Conservation (phyloP, 2,888 invertebrate genomes). For the Drosophila pegasa region DNA sequence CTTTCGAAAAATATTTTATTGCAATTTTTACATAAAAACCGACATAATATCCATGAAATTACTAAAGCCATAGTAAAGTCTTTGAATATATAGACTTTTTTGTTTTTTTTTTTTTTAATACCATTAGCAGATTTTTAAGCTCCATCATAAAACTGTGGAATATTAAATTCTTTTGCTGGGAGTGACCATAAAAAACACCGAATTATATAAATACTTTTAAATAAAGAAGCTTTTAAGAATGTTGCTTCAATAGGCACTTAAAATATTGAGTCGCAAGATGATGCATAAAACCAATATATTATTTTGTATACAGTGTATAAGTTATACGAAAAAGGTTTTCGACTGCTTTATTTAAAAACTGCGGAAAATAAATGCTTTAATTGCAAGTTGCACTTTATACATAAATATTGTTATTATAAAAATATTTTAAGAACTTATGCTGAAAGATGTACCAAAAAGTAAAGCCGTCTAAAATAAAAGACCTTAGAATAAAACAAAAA, state of each 20-base stretch:
- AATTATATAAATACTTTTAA: background rate
- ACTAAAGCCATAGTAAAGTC: background rate
- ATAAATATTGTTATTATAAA: constrained; percentile 21
- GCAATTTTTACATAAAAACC: background rate
- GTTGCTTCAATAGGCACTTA: background rate
- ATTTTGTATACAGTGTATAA: constrained; percentile 35
- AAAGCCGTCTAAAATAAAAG: constrained; percentile 45
- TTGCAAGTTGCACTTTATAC: constrained; percentile 45
- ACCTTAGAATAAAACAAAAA: constrained; percentile 59
- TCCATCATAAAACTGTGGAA: background rate
- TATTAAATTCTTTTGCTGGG: background rate
- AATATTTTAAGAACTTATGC: constrained; percentile 61
- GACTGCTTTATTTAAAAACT: constrained; percentile 79
- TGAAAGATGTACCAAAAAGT: constrained; percentile 58
- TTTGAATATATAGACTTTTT: background rate
- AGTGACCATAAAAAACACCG: background rate
- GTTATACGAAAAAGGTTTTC: constrained; percentile 41
- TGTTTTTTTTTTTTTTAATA: no score
- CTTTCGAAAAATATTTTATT: background rate
- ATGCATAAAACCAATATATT: background rate
- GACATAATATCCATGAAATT: background rate
- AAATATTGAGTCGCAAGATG: background rate
- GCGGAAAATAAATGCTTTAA: constrained; percentile 50
- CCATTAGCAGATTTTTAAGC: no score
- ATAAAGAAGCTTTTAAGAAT: background rate